Conservation (phyloP, 1,140 invertebrate species). For the Dreissena rostriformis region DNA sequence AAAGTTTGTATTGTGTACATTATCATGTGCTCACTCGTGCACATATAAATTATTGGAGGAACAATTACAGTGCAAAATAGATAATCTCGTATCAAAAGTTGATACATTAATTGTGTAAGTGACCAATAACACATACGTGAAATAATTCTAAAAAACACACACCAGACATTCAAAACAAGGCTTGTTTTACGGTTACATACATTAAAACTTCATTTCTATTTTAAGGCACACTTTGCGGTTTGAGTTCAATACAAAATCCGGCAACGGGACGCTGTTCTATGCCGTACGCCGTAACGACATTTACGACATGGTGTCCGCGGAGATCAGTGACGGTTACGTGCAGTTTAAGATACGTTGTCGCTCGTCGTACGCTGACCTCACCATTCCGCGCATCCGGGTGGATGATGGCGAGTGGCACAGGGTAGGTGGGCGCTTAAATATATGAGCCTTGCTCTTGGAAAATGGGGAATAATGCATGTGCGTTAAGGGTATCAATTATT, state of each 20-base stretch:
- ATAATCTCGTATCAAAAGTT: no score
- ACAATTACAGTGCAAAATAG: no score
- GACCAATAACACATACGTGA: background rate
- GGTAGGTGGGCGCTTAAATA: slow-evolving; percentile 15
- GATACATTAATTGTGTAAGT: background rate
- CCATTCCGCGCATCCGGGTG: slow-evolving; percentile 28
- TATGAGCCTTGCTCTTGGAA: no score
- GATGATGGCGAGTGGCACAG: slow-evolving; percentile 59
- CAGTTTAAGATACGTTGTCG: slow-evolving; percentile 54
- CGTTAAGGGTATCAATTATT: no score
- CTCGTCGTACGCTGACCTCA: slow-evolving; percentile 45
- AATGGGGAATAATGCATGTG: no score
- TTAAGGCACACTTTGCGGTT: slow-evolving; percentile 53
- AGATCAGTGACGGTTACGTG: slow-evolving; percentile 33
- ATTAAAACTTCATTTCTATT: background rate
- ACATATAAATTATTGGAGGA: no score
- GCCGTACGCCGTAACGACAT: slow-evolving; percentile 38
- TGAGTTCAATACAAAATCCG: slow-evolving; percentile 51
- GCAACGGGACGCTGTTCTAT: slow-evolving; percentile 49
- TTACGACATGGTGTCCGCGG: slow-evolving; percentile 50
- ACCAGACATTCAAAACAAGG: background rate
- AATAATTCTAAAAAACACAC: background rate
- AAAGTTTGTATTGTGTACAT: no score
- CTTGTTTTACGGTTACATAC: background rate
- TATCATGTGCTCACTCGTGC: no score